These are phyloP conservation scores for Adineta ricciae DNA, from an alignment of 2,888 invertebrate species.

Conservation along the genomic window DNA sequence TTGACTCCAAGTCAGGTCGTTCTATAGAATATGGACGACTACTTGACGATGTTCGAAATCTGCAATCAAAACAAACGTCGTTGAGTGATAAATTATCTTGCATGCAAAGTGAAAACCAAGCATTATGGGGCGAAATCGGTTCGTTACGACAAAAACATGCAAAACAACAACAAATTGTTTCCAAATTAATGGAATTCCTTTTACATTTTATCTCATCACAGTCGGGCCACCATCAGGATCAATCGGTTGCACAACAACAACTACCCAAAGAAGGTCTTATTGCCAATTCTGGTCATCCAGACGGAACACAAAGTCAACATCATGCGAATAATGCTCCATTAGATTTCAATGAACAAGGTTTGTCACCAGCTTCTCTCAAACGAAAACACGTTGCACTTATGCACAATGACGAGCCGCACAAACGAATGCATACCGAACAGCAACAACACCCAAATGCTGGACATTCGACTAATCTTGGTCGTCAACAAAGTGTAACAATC, in stretches of 20 bases:
- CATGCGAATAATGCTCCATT: neutral
- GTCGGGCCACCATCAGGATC: neutral
- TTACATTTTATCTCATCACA: neutral
- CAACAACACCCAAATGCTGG: neutral
- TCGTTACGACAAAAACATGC: constrained; percentile 79
- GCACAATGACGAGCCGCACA: neutral
- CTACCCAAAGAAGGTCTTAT: neutral
- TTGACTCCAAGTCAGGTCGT: neutral
- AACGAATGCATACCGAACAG: neutral
- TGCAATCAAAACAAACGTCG: neutral
- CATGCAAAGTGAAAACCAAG: constrained; percentile 65
- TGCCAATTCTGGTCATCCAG: neutral
- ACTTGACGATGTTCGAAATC: neutral
- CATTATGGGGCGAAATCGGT: constrained; percentile 85
- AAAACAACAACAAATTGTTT: constrained; percentile 84
- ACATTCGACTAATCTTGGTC: neutral
- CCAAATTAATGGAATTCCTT: constrained; percentile 17
- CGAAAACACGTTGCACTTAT: neutral
- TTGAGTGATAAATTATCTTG: neutral
- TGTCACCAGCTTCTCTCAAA: neutral
- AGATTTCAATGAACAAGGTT: neutral
- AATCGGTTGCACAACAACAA: neutral
- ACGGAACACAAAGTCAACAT: neutral
- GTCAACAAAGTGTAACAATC: constrained; percentile 14
- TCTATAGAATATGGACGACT: neutral